Percentiles rank a stretch among this genome's conserved stretches.
Evolutionary conservation across 2,113 vertebrate genomes (phyloP).

Genomic region (Oxygymnocypris stewartii): DNA sequence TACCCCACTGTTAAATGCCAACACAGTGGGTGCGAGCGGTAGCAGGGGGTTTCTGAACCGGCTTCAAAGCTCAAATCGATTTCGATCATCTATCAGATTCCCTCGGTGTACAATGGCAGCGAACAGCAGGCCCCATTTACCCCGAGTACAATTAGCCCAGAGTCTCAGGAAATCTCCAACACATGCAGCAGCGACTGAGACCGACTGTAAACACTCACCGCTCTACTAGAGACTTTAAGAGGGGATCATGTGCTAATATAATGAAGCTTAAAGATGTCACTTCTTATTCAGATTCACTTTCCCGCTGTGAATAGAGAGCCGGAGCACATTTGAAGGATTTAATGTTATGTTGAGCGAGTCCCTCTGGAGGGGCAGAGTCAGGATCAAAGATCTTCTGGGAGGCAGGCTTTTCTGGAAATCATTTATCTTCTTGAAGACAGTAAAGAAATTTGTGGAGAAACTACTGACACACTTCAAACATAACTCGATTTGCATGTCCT

Average conservation of each 20-base stretch:
- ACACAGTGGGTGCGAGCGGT: constrained; percentile 15
- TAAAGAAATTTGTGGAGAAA: not conserved
- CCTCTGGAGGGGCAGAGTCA: constrained; percentile 43
- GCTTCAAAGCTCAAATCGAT: constrained; percentile 64
- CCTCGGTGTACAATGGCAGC: constrained; percentile 31
- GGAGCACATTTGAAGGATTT: not conserved
- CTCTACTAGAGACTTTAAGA: not conserved
- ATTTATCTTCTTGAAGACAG: constrained; percentile 24
- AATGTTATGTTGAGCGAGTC: constrained; percentile 43
- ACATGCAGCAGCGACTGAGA: constrained; percentile 60
- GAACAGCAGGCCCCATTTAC: constrained; percentile 48
- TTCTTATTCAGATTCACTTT: not conserved
- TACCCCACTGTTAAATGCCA: constrained; percentile 59
- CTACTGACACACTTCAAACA: constrained; percentile 1
- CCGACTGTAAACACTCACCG: constrained; percentile 16
- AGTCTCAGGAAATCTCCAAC: constrained; percentile 51
- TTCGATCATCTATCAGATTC: constrained; percentile 45
- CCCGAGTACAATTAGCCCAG: constrained; percentile 61
- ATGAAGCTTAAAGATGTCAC: constrained; percentile 8
- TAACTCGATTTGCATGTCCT: not conserved
- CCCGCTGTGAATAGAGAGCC: not conserved
- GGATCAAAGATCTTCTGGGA: constrained; percentile 68
- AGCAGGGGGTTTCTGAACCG: constrained; percentile 57
- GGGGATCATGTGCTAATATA: constrained; percentile 3
- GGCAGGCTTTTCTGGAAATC: constrained; percentile 38